A percentile compares a stretch with the other conserved stretches of the same genome.
Conservation (phyloP, 2,113 vertebrate genomes). For the Neofelis nebulosa region DNA sequence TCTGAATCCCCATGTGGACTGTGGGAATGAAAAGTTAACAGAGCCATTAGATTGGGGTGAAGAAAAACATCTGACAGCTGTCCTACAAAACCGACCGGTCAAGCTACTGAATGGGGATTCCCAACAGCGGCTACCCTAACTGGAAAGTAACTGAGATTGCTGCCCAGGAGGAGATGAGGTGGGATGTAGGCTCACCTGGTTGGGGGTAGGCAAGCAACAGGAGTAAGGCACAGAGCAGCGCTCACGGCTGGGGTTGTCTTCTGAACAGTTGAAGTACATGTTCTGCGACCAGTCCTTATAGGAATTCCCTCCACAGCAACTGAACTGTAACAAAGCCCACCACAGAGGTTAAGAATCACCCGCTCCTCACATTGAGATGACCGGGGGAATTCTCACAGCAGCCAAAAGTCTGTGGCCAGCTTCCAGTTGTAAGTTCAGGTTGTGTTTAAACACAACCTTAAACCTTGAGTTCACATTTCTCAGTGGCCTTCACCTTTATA, state of each 20-base stretch:
- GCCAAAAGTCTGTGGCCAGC: not conserved
- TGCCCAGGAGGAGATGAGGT: not conserved
- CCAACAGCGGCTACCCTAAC: not conserved
- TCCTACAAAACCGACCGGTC: not conserved
- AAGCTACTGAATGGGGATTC: not conserved
- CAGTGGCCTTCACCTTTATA: not conserved
- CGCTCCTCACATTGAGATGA: not conserved
- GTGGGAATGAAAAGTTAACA: not conserved
- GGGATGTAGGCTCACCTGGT: conserved; percentile 80
- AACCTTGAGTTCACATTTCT: not conserved
- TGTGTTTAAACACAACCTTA: not conserved
- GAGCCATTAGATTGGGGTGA: not conserved
- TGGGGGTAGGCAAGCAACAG: conserved; percentile 87
- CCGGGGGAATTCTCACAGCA: not conserved
- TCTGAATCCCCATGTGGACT: not conserved
- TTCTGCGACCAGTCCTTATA: conserved; percentile 94
- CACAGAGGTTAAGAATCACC: not conserved
- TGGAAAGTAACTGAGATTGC: not conserved
- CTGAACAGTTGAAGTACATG: conserved; percentile 93
- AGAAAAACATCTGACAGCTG: not conserved
- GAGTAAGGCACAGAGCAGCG: conserved; percentile 96
- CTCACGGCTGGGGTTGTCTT: conserved; percentile 89
- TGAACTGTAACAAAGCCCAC: conserved; percentile 85
- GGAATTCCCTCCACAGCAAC: conserved; percentile 91
- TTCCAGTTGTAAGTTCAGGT: not conserved